Evolutionary conservation across 2,888 invertebrate genomes (phyloP).

Genomic region (Sipha maydis): DNA sequence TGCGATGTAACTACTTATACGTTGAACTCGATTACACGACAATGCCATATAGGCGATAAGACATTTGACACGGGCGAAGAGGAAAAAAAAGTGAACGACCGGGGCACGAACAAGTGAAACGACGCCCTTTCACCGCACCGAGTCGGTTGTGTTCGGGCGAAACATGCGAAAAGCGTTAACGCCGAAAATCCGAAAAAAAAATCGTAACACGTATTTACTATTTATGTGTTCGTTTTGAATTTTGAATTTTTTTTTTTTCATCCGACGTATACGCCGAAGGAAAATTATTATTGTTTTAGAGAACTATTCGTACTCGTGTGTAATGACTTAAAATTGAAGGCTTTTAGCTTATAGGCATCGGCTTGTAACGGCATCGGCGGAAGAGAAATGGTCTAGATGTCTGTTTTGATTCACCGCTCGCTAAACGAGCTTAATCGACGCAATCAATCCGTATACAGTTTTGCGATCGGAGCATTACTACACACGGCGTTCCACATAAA

Average conservation of each 20-base stretch:
- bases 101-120: not conserved
- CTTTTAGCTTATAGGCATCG: slow-evolving; percentile 12
- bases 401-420: slow-evolving; percentile 48
- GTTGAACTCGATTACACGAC: not conserved
- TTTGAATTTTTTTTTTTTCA: not conserved
- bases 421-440: slow-evolving; percentile 50
- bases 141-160: not conserved
- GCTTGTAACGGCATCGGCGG: not conserved
- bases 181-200: not conserved
- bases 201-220: too few species aligned
- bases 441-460: slow-evolving; percentile 31
- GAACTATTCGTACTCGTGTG: not conserved
- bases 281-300: not conserved
- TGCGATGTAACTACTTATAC: not conserved
- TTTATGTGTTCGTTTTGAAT: too few species aligned
- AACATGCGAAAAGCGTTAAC: slow-evolving; percentile 15
- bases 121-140: not conserved
- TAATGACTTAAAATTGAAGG: not conserved
- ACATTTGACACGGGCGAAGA: not conserved
- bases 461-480: not conserved
- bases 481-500: not conserved
- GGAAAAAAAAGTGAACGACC: not conserved
- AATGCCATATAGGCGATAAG: slow-evolving; percentile 14
- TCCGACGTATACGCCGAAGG: not conserved
- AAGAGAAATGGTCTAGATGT: slow-evolving; percentile 42